Evolutionary conservation across 2,888 invertebrate species (phyloP).

Genomic region (Rhagium mordax): DNA sequence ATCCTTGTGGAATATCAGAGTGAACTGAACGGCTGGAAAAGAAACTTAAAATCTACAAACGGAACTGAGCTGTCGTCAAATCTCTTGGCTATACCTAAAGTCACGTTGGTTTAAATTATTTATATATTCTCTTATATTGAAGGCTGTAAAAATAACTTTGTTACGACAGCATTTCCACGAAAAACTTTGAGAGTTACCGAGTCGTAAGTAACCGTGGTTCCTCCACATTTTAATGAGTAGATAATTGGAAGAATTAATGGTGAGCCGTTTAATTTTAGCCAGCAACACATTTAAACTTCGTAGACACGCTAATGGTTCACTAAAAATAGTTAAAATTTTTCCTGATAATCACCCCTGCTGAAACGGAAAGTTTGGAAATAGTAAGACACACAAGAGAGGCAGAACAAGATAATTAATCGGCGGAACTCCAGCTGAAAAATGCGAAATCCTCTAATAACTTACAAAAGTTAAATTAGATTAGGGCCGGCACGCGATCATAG

Average conservation of each 20-base stretch:
- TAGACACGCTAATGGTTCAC: constrained; percentile 10
- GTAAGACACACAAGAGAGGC: neutral
- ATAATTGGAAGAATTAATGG: neutral
- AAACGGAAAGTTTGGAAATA: neutral
- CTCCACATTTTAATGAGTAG: neutral
- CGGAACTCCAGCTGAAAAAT: constrained; percentile 9
- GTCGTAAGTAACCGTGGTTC: no score
- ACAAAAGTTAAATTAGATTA: constrained; percentile 38
- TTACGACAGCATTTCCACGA: no score
- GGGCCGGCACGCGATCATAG: constrained; percentile 51
- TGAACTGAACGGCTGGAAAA: no score
- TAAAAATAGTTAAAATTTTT: constrained; percentile 7
- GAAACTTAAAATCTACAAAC: no score
- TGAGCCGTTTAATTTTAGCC: neutral
- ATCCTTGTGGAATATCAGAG: no score
- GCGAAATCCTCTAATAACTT: constrained; percentile 5
- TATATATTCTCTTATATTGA: no score
- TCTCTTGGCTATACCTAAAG: no score
- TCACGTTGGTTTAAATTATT: no score
- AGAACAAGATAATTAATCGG: constrained; percentile 2
- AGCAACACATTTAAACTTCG: neutral
- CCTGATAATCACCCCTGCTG: neutral
- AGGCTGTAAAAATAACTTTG: no score
- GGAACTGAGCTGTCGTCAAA: no score
- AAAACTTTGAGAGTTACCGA: no score